phyloP scores from a whole-genome alignment of 2,113 vertebrate genomes.

The Copsychus sechellarum region DNA sequence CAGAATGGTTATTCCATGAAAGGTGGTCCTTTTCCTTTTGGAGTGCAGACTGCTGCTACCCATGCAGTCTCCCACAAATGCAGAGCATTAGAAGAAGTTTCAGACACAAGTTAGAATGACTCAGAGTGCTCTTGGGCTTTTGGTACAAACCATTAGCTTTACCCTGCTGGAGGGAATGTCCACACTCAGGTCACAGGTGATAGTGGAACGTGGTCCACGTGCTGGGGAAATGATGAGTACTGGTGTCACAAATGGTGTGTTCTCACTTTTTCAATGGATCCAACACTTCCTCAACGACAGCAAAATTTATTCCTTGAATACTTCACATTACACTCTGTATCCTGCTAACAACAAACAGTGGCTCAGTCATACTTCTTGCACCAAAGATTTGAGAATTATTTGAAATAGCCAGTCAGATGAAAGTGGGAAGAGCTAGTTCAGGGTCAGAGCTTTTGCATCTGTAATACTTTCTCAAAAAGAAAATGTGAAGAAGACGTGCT shows the following conservation, averaged over 20 bases:
- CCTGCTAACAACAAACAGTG: neutral
- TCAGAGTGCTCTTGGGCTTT: neutral
- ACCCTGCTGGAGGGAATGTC: neutral
- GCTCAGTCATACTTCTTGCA: neutral
- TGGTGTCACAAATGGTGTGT: neutral
- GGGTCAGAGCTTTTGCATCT: neutral
- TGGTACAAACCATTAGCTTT: neutral
- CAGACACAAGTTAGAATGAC: neutral
- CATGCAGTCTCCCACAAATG: neutral
- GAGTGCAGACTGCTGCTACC: neutral
- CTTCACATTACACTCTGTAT: neutral
- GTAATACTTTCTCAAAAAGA: neutral
- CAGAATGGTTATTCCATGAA: neutral
- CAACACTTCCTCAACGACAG: neutral
- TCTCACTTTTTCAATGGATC: neutral
- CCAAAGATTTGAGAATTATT: neutral
- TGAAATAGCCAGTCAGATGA: neutral
- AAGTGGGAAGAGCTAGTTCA: neutral
- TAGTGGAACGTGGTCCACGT: accelerated
- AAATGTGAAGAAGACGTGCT: neutral
- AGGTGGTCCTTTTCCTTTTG: neutral
- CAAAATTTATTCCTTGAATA: neutral
- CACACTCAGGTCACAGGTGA: accelerated
- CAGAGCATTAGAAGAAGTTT: neutral
- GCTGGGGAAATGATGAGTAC: neutral